Conservation (phyloP, 2,113 vertebrate species). For the Pogona vitticeps region DNA sequence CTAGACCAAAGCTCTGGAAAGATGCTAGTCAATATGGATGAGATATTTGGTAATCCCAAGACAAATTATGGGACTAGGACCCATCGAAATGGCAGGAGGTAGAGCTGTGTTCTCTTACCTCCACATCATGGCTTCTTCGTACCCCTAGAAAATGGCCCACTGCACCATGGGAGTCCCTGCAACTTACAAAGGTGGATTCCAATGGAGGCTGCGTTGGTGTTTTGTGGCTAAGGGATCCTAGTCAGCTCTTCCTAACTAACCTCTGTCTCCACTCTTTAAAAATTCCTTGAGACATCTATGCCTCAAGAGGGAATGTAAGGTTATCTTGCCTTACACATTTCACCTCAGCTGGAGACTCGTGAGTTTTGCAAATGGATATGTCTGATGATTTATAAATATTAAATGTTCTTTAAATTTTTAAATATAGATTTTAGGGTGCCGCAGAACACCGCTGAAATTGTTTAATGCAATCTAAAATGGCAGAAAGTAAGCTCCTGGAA, state of each 20-base stretch:
- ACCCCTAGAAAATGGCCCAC: too few species aligned
- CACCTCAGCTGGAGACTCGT: background rate
- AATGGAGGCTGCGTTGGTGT: background rate
- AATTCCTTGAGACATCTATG: background rate
- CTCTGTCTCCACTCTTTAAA: background rate
- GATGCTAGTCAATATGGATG: too few species aligned
- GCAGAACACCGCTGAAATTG: background rate
- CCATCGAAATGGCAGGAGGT: too few species aligned
- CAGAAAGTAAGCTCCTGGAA: background rate
- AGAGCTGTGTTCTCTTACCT: too few species aligned
- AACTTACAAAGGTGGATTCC: too few species aligned
- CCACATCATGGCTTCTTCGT: too few species aligned
- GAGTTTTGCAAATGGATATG: background rate
- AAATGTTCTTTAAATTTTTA: constrained; percentile 28
- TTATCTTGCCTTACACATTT: background rate
- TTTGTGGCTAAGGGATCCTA: background rate
- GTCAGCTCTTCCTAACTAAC: background rate
- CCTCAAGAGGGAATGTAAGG: background rate
- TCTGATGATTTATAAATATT: constrained; percentile 4
- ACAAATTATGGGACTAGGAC: too few species aligned
- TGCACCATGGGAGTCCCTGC: too few species aligned
- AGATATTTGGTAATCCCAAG: too few species aligned
- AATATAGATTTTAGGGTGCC: background rate
- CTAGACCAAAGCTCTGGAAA: too few species aligned
- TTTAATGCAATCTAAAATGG: background rate